Conservation (phyloP, 2,113 vertebrate genomes). For the Amia ocellicauda region DNA sequence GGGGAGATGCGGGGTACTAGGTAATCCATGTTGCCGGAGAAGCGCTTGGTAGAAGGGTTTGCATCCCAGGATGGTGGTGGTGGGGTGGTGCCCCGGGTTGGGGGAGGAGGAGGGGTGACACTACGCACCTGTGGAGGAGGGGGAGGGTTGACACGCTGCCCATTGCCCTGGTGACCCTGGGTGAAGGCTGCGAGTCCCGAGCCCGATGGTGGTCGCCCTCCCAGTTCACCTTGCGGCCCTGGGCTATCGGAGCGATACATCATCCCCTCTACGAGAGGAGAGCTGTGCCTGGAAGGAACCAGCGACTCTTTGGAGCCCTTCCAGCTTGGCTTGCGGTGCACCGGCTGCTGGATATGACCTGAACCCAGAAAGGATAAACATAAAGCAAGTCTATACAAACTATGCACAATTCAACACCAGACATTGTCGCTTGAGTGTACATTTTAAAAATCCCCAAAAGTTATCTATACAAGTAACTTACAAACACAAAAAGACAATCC, state of each 20-base stretch:
- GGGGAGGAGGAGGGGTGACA: constrained; percentile 83
- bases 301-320: constrained; percentile 96
- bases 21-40: constrained; percentile 92
- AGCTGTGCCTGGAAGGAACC: constrained; percentile 77
- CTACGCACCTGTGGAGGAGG: constrained; percentile 86
- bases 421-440: neutral
- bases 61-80: constrained; percentile 83
- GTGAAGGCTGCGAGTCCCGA: constrained; percentile 73
- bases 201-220: constrained; percentile 73
- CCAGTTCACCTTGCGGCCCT: constrained; percentile 73
- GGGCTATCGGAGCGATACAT: constrained; percentile 85
- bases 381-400: neutral
- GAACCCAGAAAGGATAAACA: constrained; percentile 39
- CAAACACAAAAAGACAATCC: too few species aligned
- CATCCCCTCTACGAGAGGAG: constrained; percentile 73
- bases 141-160: constrained; percentile 81
- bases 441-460: neutral
- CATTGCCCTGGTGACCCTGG: constrained; percentile 72
- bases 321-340: constrained; percentile 90
- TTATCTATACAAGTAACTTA: too few species aligned
- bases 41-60: constrained; percentile 85
- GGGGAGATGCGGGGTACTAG: constrained; percentile 87
- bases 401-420: neutral
- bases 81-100: constrained; percentile 75
- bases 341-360: constrained; percentile 74